Percentiles rank a stretch among this genome's conserved stretches.
These are phyloP conservation scores for Podarcis siculus DNA, from an alignment of 2,797 vertebrate genomes.

Conservation along the genomic window DNA sequence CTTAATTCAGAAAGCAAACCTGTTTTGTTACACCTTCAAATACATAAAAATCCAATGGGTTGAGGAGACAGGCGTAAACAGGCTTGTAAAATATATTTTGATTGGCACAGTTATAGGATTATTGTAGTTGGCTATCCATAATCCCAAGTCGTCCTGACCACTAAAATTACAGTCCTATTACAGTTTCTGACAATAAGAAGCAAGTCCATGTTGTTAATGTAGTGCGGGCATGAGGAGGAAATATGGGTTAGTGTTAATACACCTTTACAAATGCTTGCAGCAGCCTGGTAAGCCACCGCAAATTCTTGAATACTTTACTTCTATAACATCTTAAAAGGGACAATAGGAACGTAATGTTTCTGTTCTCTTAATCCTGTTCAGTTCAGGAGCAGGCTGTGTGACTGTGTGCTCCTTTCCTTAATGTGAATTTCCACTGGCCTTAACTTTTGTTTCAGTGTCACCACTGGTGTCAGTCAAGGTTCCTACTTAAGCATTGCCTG, in stretches of 20 bases:
- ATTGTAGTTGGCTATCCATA: not conserved
- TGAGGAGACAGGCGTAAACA: not conserved
- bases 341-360: not conserved
- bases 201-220: not conserved
- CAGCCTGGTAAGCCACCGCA: fast-evolving
- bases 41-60: not conserved
- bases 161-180: not conserved
- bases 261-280: not conserved
- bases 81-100: not conserved
- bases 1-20: not conserved
- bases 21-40: not conserved
- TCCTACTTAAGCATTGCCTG: not conserved
- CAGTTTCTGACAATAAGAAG: not conserved
- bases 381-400: not conserved
- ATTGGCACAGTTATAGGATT: not conserved
- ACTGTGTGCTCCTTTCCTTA: not conserved
- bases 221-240: not conserved
- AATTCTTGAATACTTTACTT: not conserved
- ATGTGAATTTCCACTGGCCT: not conserved
- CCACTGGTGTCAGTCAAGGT: not conserved
- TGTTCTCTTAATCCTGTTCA: not conserved
- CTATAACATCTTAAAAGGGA: not conserved
- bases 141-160: not conserved
- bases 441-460: not conserved
- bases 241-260: not conserved